Conservation (phyloP, 2,113 vertebrate species). For the Mesembrinibis cayennensis region DNA sequence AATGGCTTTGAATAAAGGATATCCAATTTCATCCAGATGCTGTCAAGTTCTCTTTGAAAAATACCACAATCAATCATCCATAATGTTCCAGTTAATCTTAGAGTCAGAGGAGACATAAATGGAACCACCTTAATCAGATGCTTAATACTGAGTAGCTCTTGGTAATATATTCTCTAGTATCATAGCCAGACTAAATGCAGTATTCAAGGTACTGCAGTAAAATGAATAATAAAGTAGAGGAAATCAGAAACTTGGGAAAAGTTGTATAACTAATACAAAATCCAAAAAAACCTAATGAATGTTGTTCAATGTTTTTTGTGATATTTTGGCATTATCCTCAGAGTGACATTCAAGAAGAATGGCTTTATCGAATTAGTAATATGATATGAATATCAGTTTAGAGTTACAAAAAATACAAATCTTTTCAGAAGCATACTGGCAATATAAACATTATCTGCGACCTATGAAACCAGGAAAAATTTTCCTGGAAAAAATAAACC, state of each 20-base stretch:
- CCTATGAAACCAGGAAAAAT: neutral
- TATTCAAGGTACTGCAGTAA: neutral
- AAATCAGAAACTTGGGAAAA: neutral
- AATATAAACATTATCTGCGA: neutral
- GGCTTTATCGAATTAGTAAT: neutral
- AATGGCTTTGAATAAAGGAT: neutral
- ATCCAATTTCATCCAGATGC: neutral
- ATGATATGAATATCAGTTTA: neutral
- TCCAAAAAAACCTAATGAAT: neutral
- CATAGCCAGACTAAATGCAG: neutral
- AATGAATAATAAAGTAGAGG: neutral
- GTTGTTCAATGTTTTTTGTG: neutral
- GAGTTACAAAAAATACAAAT: neutral
- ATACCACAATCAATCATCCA: neutral
- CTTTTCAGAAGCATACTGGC: neutral
- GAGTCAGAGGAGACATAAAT: neutral
- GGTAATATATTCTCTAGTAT: neutral
- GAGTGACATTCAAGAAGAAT: accelerated
- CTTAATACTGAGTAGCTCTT: neutral
- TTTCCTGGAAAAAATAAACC: neutral
- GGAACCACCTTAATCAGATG: neutral
- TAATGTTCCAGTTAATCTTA: neutral
- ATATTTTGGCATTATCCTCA: neutral
- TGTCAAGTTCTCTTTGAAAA: slow-evolving; percentile 1
- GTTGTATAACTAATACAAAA: neutral